Evolutionary conservation across 2,888 invertebrate species (phyloP).

Genomic region (Drosophila pseudotakahashii): DNA sequence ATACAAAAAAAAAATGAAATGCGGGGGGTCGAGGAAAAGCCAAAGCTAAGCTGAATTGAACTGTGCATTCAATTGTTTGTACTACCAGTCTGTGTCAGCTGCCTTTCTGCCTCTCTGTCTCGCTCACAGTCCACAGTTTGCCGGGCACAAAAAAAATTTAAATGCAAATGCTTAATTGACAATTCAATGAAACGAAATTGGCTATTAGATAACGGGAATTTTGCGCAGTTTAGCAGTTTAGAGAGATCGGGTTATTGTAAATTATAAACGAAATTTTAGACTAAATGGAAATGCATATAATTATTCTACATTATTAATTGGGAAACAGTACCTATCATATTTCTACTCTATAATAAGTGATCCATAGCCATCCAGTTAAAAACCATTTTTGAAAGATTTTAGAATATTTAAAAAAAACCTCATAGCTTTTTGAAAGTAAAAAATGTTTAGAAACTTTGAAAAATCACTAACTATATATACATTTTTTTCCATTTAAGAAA

Average conservation of each 20-base stretch:
- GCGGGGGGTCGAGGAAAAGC: constrained; percentile 6
- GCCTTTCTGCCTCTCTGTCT: constrained; percentile 10
- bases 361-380: too few species aligned
- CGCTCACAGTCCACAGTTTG: constrained; percentile 52
- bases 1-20: background rate
- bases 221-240: constrained; percentile 47
- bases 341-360: background rate
- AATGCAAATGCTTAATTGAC: constrained; percentile 61
- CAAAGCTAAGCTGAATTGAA: constrained; percentile 27
- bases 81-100: constrained; percentile 8
- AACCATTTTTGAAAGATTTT: too few species aligned
- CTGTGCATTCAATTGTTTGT: constrained; percentile 43
- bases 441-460: too few species aligned
- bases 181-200: constrained; percentile 67
- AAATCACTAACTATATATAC: too few species aligned
- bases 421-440: too few species aligned
- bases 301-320: background rate
- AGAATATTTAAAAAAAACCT: too few species aligned
- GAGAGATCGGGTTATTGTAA: constrained; percentile 13
- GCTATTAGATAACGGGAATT: constrained; percentile 59
- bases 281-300: background rate
- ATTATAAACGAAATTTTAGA: constrained; percentile 1
- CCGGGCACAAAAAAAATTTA: constrained; percentile 17
- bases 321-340: background rate
- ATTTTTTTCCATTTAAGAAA: too few species aligned